Conservation (phyloP, 2,113 vertebrate genomes). For the Colinus virginianus region DNA sequence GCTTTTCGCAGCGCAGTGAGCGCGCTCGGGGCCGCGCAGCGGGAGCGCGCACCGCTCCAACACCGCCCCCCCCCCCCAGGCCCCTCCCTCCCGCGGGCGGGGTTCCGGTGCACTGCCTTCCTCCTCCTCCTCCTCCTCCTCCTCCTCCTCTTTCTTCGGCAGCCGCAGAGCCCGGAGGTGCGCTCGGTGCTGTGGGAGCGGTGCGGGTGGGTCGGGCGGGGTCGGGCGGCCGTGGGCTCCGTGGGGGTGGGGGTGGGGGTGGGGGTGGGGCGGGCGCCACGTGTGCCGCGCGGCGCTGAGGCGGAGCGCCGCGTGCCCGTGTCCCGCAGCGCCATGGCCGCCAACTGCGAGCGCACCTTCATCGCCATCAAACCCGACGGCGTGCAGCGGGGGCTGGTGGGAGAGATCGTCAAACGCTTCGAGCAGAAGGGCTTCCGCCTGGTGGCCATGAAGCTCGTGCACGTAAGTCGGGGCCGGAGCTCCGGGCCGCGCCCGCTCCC, state of each 20-base stretch:
- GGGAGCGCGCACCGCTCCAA: too few species aligned
- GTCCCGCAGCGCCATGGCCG: slow-evolving; percentile 36
- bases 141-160: not conserved
- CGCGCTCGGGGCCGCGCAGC: too few species aligned
- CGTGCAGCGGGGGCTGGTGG: slow-evolving; percentile 87
- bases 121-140: not conserved
- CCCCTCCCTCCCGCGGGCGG: slow-evolving; percentile 16
- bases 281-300: not conserved
- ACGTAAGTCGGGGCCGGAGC: slow-evolving; percentile 48
- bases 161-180: not conserved
- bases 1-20: too few species aligned
- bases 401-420: slow-evolving; percentile 86
- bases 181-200: too few species aligned
- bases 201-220: too few species aligned
- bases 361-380: slow-evolving; percentile 92
- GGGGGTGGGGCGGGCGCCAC: not conserved
- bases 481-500: too few species aligned
- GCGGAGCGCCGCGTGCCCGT: not conserved
- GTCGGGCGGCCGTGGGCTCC: too few species aligned
- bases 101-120: not conserved
- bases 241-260: not conserved
- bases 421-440: slow-evolving; percentile 86
- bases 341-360: slow-evolving; percentile 83
- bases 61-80: not conserved
- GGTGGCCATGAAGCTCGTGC: slow-evolving; percentile 84